These are phyloP conservation scores for Acronicta leporina DNA, from an alignment of 2,888 invertebrate species.

Conservation along the genomic window DNA sequence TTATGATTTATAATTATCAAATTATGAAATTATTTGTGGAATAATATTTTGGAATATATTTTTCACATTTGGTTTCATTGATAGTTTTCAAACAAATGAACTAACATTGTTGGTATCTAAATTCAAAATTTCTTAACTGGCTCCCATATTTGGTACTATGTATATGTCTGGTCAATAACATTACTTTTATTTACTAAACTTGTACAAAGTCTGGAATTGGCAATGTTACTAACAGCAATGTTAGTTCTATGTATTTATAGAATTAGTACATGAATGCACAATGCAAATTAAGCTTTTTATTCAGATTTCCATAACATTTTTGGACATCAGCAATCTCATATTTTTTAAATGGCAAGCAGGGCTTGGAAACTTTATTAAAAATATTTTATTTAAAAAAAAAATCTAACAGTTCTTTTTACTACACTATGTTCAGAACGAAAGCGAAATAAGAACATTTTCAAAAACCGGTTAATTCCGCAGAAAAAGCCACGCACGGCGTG, in stretches of 20 bases:
- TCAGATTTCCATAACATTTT: not conserved
- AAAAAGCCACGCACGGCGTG: too few species aligned
- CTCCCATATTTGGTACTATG: constrained; percentile 11
- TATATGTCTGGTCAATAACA: constrained; percentile 37
- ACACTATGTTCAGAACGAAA: too few species aligned
- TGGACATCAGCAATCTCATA: too few species aligned
- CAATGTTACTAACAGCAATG: constrained; percentile 69
- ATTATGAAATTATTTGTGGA: constrained; percentile 68
- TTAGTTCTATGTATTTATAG: constrained; percentile 64
- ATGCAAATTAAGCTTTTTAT: constrained; percentile 4
- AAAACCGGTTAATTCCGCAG: too few species aligned
- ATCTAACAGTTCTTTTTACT: too few species aligned
- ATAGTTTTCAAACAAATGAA: constrained; percentile 53
- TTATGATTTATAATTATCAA: constrained; percentile 45
- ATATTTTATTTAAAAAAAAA: too few species aligned
- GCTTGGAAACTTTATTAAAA: too few species aligned
- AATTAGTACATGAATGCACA: constrained; percentile 14
- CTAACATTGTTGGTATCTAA: constrained; percentile 72
- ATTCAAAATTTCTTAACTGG: constrained; percentile 27
- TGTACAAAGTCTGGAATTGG: constrained; percentile 52
- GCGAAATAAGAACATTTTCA: too few species aligned
- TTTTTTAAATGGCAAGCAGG: too few species aligned
- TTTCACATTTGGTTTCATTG: constrained; percentile 67
- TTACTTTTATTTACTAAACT: constrained; percentile 48
- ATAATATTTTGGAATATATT: constrained; percentile 20